Base-by-base conservation (phyloP, 2,113 vertebrate species). In the Silurus meridionalis region DNA sequence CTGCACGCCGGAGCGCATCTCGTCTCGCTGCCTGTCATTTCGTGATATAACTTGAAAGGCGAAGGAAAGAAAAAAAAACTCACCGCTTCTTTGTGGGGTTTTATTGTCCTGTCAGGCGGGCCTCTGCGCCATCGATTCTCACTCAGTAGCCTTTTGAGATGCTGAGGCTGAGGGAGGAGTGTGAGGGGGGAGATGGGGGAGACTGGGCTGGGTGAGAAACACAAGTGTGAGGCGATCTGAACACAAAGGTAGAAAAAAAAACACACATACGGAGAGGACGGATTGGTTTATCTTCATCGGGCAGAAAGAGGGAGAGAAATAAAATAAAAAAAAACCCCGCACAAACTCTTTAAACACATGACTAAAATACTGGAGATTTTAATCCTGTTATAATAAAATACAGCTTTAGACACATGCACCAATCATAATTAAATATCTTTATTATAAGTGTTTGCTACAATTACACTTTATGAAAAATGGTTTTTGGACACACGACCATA, bases 31-130 rank as follows among this genome's bases (percentile, higher is more conserved):
- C 71, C 83, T 86, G 57, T 74, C 60, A 92, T 91, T 89, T 92
- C 87, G 91, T 91, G 86, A 92, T 92, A 88, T 86, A 90, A 92
- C 79, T 80, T 84, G 89, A 79, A 88, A 90, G 81, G 87, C 66
- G 69, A 55, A 66, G 61, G 50, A 75, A 81, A 83, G 88, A 90
- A 90, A 92, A 95, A 90, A 90, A 90, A 93, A 95, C 95, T 95
- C 95, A 96, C 95, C 95, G 93, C 94, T 93, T 95, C 94, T 95
- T 94, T 95, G 94, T 95, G 93, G 91, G 61, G 13, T 87, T 93
- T 95, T 95, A 95, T 96, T 96, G 95, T 96, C 95, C 94, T 94
- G 94, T 95, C 95, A 95, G 90, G 91, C 94, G 93, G 94, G 94
- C 94, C 94, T 94, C 94, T 95, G 95, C 95, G 94, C 94, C 95